phyloP scores from a whole-genome alignment of 30 jellyfish, hydroid and myxozoan species.

The Aurelia aurita complex sp. Pacific region DNA sequence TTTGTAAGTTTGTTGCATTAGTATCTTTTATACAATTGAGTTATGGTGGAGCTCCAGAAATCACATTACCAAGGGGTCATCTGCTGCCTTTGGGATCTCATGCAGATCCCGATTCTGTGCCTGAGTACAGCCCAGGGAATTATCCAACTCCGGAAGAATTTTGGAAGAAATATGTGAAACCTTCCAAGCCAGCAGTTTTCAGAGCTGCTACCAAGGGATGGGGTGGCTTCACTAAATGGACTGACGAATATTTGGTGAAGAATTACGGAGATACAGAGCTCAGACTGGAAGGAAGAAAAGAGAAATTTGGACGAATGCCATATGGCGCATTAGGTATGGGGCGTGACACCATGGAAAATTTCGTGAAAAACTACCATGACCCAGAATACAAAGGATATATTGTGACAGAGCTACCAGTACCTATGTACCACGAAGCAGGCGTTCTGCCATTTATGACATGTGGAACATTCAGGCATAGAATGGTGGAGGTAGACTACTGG shows the following conservation, averaged over 20 bases:
- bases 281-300: slow-evolving; percentile 81
- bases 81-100: slow-evolving; percentile 91
- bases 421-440: slow-evolving; percentile 82
- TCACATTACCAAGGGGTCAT: slow-evolving; percentile 59
- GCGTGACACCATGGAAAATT: slow-evolving; percentile 80
- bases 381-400: slow-evolving; percentile 57
- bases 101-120: slow-evolving; percentile 75
- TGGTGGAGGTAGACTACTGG: slow-evolving; percentile 90
- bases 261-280: slow-evolving; percentile 70
- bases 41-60: background rate
- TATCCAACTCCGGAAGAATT: slow-evolving; percentile 76
- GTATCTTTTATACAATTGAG: background rate
- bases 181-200: slow-evolving; percentile 79
- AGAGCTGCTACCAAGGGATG: slow-evolving; percentile 73
- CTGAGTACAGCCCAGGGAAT: slow-evolving; percentile 49
- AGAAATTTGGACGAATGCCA: slow-evolving; percentile 70
- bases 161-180: slow-evolving; percentile 78
- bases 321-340: slow-evolving; percentile 84
- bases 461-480: slow-evolving; percentile 62
- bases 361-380: slow-evolving; percentile 51
- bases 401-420: slow-evolving; percentile 83
- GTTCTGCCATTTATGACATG: slow-evolving; percentile 77
- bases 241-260: slow-evolving; percentile 77
- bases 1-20: no score
- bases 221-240: slow-evolving; percentile 76